Conservation (phyloP, 2,888 invertebrate genomes). For the Dysmachus trigonus region DNA sequence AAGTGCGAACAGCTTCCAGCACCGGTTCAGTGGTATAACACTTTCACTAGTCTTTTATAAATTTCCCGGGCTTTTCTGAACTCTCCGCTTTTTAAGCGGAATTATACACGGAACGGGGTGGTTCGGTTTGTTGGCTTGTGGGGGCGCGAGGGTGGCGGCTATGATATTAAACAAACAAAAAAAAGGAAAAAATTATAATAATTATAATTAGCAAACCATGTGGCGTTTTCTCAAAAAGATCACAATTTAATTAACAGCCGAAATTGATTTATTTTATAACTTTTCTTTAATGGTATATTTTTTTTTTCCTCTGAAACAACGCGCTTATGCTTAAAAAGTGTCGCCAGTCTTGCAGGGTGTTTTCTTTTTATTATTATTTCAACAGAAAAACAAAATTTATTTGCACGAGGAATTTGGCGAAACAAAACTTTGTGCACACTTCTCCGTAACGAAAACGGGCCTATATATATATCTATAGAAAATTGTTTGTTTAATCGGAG, state of each 20-base stretch:
- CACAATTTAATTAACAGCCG: neutral
- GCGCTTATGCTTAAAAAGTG: neutral
- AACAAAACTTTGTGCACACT: neutral
- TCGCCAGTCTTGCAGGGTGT: neutral
- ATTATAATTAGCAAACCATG: neutral
- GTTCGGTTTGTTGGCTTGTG: neutral
- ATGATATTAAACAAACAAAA: no score
- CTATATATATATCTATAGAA: neutral
- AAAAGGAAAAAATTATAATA: neutral
- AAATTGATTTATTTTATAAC: neutral
- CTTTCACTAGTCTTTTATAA: neutral
- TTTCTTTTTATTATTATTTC: neutral
- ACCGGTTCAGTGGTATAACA: neutral
- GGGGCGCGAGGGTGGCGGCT: neutral
- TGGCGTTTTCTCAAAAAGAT: neutral
- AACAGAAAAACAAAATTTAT: neutral
- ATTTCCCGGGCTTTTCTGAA: conserved; percentile 3
- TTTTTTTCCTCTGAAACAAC: neutral
- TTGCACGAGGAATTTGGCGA: neutral
- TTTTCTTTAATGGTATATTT: neutral
- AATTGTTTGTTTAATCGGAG: conserved; percentile 8
- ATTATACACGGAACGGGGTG: neutral
- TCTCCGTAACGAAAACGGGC: neutral
- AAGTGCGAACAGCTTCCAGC: neutral
- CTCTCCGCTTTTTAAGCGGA: neutral